Conservation (phyloP, 2,113 vertebrate species). For the Rhea pennata region DNA sequence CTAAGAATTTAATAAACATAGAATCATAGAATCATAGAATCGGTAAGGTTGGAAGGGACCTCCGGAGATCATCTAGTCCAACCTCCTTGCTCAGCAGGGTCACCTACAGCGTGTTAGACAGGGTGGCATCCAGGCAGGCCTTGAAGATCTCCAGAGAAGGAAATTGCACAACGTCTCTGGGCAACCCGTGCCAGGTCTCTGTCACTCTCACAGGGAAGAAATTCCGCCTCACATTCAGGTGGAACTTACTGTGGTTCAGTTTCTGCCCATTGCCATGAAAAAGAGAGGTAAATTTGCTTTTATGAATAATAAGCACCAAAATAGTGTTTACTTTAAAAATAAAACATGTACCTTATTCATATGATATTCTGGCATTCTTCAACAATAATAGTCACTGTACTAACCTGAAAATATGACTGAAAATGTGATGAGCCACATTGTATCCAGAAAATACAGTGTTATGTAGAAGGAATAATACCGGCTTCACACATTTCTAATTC, state of each 20-base stretch:
- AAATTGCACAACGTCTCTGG: too few relatives aligned
- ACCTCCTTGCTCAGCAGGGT: too few relatives aligned
- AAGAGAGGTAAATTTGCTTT: not conserved
- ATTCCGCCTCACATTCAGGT: too few relatives aligned
- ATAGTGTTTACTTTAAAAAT: not conserved
- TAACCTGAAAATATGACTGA: not conserved
- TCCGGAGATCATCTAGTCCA: too few relatives aligned
- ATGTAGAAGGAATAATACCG: not conserved
- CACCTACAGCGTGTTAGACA: too few relatives aligned
- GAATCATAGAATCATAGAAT: too few relatives aligned
- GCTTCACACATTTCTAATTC: not conserved
- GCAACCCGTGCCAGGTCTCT: too few relatives aligned
- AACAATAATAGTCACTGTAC: not conserved
- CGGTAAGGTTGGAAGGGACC: too few relatives aligned
- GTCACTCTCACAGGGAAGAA: too few relatives aligned
- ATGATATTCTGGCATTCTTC: not conserved
- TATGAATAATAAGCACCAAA: not conserved
- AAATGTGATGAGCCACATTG: not conserved
- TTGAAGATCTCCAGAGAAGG: too few relatives aligned
- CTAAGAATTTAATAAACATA: not conserved
- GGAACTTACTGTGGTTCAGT: too few relatives aligned
- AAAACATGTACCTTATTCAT: not conserved
- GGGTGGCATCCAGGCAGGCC: too few relatives aligned
- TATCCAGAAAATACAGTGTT: not conserved
- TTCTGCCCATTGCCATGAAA: not conserved